Evolutionary conservation across 2,888 invertebrate genomes (phyloP).

Genomic region (Scaptomyza polygonia): DNA sequence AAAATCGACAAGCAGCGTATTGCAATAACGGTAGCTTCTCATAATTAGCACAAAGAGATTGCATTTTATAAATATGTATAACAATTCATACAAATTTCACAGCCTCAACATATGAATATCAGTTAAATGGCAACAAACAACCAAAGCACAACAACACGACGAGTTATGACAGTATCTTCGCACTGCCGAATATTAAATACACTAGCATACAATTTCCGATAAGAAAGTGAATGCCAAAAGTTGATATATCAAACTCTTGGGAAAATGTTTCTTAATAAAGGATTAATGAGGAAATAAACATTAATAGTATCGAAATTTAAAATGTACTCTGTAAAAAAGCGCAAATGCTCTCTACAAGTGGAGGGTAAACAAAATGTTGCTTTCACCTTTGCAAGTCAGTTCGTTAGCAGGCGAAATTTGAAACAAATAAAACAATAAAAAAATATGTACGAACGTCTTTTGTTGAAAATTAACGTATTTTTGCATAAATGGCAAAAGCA

Average conservation of each 20-base stretch:
- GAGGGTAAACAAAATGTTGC: conserved; percentile 51
- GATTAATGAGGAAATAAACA: too few relatives aligned
- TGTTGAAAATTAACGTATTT: conserved; percentile 70
- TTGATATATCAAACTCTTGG: neutral
- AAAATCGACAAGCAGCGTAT: conserved; percentile 39
- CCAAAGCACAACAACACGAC: neutral
- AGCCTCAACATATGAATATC: conserved; percentile 28
- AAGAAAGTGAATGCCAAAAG: neutral
- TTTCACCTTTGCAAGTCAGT: conserved; percentile 70
- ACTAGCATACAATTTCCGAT: neutral
- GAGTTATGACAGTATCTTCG: neutral
- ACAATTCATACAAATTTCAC: conserved; percentile 38
- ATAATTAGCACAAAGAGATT: conserved; percentile 49
- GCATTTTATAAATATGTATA: conserved; percentile 33
- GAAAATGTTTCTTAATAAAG: neutral
- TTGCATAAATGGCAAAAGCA: conserved; percentile 78
- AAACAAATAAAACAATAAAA: conserved; percentile 61
- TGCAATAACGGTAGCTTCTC: conserved; percentile 54
- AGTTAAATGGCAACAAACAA: conserved; percentile 17
- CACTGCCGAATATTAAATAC: conserved; percentile 1
- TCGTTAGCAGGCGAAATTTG: conserved; percentile 58
- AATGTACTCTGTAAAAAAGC: neutral
- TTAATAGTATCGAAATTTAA: neutral
- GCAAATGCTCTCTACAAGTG: conserved; percentile 1
- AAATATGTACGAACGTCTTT: conserved; percentile 61